Evolutionary conservation across 1,140 invertebrate species (phyloP).

Genomic region (Harlomillsia oculata): DNA sequence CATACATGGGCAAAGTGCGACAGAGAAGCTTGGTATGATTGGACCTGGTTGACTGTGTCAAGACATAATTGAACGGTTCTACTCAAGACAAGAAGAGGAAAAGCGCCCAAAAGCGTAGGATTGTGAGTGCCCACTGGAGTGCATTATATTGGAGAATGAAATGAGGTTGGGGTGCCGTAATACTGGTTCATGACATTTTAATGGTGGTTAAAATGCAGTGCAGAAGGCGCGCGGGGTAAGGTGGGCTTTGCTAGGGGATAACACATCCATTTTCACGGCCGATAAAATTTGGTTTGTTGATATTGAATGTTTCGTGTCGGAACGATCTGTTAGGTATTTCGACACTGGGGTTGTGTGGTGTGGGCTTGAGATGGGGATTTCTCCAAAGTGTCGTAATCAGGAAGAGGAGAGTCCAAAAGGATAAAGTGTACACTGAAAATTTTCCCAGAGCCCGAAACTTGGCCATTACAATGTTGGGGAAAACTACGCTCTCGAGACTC

Average conservation of each 20-base stretch:
- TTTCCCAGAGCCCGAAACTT: slow-evolving; percentile 32
- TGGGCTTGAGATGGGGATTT: no score
- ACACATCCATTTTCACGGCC: slow-evolving; percentile 35
- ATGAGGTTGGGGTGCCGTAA: slow-evolving; percentile 9
- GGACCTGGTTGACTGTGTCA: no score
- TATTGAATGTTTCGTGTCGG: slow-evolving; percentile 35
- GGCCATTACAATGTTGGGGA: slow-evolving; percentile 36
- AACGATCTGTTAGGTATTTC: slow-evolving; percentile 36
- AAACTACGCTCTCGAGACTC: slow-evolving; percentile 35
- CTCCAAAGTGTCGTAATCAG: slow-evolving; percentile 36
- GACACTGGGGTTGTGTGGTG: slow-evolving; percentile 26
- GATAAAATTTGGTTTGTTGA: slow-evolving; percentile 36
- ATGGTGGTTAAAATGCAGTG: slow-evolving; percentile 28
- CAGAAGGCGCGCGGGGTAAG: slow-evolving; percentile 5
- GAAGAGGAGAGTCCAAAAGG: slow-evolving; percentile 36
- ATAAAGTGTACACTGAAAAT: slow-evolving; percentile 32
- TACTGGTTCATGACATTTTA: slow-evolving; percentile 25
- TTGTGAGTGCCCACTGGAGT: neutral
- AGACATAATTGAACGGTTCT: no score
- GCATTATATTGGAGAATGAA: neutral
- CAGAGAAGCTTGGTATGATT: no score
- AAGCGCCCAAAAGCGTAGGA: neutral
- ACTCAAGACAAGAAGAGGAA: neutral
- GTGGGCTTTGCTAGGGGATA: slow-evolving; percentile 10
- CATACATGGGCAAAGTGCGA: no score